These are phyloP conservation scores for Agapornis canus DNA, from an alignment of 2,797 vertebrate species.

Conservation along the genomic window DNA sequence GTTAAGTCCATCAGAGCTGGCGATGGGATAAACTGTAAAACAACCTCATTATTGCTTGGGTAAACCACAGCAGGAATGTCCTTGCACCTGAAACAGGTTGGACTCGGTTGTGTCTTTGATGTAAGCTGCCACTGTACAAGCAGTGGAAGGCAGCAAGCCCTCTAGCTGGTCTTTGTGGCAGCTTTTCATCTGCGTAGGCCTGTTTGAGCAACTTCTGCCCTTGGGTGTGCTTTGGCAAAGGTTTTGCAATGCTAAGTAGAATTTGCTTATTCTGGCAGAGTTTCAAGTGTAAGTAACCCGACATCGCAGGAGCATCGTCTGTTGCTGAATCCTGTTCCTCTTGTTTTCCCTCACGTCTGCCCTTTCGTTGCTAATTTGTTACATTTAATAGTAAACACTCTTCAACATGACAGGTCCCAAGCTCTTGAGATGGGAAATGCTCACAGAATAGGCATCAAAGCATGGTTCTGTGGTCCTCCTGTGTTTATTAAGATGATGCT, in stretches of 20 bases:
- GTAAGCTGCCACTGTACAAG: neutral
- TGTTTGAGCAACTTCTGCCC: constrained; percentile 54
- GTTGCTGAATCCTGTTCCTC: constrained; percentile 19
- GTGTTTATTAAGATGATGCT: neutral
- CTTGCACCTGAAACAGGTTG: neutral
- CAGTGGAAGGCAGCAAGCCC: neutral
- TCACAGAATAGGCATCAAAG: neutral
- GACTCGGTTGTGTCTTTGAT: neutral
- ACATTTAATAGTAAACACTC: constrained; percentile 21
- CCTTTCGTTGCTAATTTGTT: constrained; percentile 8
- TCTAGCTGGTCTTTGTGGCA: constrained; percentile 1
- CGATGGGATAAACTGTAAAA: neutral
- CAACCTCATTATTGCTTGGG: neutral
- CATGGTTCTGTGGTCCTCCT: neutral
- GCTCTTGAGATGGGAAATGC: constrained; percentile 39
- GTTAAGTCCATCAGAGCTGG: neutral
- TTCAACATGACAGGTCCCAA: neutral
- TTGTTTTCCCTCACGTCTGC: constrained; percentile 9
- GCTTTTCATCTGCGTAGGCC: constrained; percentile 7
- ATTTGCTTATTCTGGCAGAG: constrained; percentile 48
- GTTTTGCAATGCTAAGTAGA: constrained; percentile 20
- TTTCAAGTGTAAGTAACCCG: neutral
- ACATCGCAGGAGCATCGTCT: neutral
- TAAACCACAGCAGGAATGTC: neutral
- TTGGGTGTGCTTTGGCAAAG: constrained; percentile 59